Conservation (phyloP, 2,888 invertebrate species). For the Melanargia galathea region DNA sequence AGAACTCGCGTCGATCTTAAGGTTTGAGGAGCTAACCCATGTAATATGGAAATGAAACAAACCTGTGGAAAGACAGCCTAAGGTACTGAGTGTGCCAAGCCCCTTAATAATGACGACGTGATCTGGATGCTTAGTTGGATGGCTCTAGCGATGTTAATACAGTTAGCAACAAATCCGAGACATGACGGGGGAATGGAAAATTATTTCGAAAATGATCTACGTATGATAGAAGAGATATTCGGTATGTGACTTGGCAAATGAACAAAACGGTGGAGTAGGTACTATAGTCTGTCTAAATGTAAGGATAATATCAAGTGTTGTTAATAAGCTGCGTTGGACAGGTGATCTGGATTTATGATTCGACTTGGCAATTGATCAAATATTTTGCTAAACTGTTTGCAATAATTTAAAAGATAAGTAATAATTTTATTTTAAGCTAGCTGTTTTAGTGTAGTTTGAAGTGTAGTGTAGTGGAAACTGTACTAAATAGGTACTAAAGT, state of each 20-base stretch:
- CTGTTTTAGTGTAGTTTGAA: too few relatives aligned
- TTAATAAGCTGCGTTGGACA: neutral
- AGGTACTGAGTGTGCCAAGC: neutral
- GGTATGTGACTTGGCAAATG: slow-evolving; percentile 13
- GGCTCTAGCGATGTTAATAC: slow-evolving; percentile 30
- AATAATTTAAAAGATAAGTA: neutral
- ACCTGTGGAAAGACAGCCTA: neutral
- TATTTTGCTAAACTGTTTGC: neutral
- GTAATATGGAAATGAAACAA: too few relatives aligned
- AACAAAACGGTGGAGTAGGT: neutral
- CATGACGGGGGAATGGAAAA: slow-evolving; percentile 32
- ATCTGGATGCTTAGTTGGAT: slow-evolving; percentile 27
- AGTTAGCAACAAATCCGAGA: slow-evolving; percentile 26
- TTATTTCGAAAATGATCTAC: slow-evolving; percentile 29
- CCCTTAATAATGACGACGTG: slow-evolving; percentile 32
- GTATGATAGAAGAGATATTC: neutral
- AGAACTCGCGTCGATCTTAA: too few relatives aligned
- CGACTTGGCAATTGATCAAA: neutral
- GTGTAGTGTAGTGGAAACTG: too few relatives aligned
- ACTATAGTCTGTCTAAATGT: slow-evolving; percentile 1
- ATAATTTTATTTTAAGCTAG: too few relatives aligned
- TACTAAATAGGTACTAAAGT: too few relatives aligned
- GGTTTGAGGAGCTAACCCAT: too few relatives aligned
- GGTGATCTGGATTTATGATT: neutral
- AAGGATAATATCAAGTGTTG: neutral